Evolutionary conservation across 2,888 invertebrate genomes (phyloP), one percentile per base, ranked within the genome.

Genomic region (Pammene fasciana): DNA sequence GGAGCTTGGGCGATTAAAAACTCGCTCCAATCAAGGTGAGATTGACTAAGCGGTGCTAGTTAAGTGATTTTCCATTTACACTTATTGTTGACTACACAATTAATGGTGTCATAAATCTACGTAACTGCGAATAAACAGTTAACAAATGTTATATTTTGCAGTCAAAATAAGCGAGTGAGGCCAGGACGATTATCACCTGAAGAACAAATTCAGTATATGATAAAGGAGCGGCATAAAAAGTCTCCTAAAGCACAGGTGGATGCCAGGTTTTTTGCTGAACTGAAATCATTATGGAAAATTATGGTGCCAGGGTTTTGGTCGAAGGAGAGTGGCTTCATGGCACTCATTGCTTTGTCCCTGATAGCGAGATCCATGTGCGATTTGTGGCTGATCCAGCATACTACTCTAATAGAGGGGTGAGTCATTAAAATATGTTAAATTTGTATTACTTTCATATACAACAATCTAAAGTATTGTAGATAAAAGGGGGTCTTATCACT

Each of bases 311-410:
- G 97, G 55, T 85, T 96, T 78, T 94, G 96, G 86, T 94, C 96
- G 11, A 90, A 95, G 68, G 98, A 98, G 89, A 94, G 94, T 74
- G 96, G 95, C 6, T 94, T 96, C 72, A 92, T 97, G 81, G 72
- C 94, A 11, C 85, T 97, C 34, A 95, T 98, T 8, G 99, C 99
- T 0, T 83, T 92, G 5, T 95, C 98, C 5, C 93, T 99, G 52
- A 94, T 99, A 26, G 95, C 97, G 2, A 94, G 99, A 76, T 99
- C 99, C 0, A 94, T 98, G 75, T 99, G 99, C 82, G 99, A 99
- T 89, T 94, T 99, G 65, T 99, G 99, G 98, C 95, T 99, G 93
- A 99, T 99, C 77, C 96, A 97, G 81, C 97, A 97, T 84, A 97
- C 97, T 11, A 99, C 99, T 1, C 94, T 96, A 67, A 95, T 99